A percentile compares a stretch with the other conserved stretches of the same genome.
These are phyloP conservation scores for Shargacucullia verbasci DNA, from an alignment of 2,888 invertebrate genomes.

Conservation along the genomic window DNA sequence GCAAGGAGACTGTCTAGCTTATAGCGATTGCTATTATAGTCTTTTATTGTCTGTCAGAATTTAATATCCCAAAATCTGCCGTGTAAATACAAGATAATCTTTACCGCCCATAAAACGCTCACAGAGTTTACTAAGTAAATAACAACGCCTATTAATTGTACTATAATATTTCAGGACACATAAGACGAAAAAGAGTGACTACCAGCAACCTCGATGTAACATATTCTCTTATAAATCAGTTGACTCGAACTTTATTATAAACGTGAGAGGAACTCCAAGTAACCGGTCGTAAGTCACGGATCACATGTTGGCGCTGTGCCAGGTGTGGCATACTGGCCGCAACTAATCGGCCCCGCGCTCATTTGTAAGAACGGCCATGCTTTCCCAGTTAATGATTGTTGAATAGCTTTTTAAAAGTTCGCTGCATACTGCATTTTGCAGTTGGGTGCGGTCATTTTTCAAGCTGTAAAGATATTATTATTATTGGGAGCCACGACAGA, in stretches of 20 bases:
- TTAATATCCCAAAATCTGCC: too few species aligned
- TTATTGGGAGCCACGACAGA: too few species aligned
- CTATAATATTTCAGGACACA: constrained; percentile 13
- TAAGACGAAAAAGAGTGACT: constrained; percentile 18
- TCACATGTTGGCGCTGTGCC: constrained; percentile 52
- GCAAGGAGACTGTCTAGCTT: too few species aligned
- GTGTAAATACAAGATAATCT: too few species aligned
- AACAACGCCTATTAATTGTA: neutral
- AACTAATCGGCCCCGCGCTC: constrained; percentile 48
- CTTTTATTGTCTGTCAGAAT: too few species aligned
- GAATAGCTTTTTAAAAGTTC: constrained; percentile 21
- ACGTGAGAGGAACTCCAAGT: constrained; percentile 49
- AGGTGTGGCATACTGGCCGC: constrained; percentile 37
- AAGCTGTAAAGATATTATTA: too few species aligned
- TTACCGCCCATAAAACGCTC: too few species aligned
- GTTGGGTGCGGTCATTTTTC: too few species aligned
- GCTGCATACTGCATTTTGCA: neutral
- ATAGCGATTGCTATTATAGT: too few species aligned
- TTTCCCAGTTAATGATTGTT: constrained; percentile 18
- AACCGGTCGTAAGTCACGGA: constrained; percentile 45
- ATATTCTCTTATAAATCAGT: constrained; percentile 46
- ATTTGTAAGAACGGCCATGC: constrained; percentile 31
- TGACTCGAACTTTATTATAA: constrained; percentile 38
- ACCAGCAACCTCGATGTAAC: constrained; percentile 28
- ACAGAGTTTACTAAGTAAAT: too few species aligned